These are phyloP conservation scores for Hemichromis elongatus DNA, from an alignment of 2,113 vertebrate species.

Conservation along the genomic window DNA sequence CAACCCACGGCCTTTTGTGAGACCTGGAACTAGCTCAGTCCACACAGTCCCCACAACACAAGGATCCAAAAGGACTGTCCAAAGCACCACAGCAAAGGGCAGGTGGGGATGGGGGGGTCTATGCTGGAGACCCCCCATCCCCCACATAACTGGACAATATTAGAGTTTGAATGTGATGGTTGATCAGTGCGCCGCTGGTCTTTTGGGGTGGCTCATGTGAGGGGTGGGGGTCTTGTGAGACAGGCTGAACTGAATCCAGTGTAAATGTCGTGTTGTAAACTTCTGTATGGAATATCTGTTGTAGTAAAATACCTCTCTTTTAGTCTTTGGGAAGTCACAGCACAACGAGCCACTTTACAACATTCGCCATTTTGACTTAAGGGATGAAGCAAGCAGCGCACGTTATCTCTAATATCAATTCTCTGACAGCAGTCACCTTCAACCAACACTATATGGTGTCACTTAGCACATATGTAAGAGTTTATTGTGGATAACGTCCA, in stretches of 20 bases:
- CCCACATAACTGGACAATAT: too few relatives aligned
- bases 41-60: neutral
- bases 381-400: neutral
- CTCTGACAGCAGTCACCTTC: neutral
- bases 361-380: neutral
- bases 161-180: neutral
- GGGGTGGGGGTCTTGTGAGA: neutral
- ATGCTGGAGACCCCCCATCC: too few relatives aligned
- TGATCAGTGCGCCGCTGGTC: neutral
- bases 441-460: neutral
- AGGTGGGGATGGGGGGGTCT: neutral
- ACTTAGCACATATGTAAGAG: neutral
- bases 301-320: neutral
- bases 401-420: neutral
- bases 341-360: neutral
- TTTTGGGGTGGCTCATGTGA: neutral
- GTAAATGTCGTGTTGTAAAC: neutral
- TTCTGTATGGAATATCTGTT: neutral
- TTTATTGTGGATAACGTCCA: neutral
- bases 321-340: neutral
- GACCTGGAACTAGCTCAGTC: neutral
- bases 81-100: neutral
- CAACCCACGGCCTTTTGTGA: neutral
- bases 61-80: neutral
- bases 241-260: neutral